Evolutionary conservation across 2,113 vertebrate genomes (phyloP), one percentile per base, ranked within the genome.

Genomic region (Sceloporus undulatus): DNA sequence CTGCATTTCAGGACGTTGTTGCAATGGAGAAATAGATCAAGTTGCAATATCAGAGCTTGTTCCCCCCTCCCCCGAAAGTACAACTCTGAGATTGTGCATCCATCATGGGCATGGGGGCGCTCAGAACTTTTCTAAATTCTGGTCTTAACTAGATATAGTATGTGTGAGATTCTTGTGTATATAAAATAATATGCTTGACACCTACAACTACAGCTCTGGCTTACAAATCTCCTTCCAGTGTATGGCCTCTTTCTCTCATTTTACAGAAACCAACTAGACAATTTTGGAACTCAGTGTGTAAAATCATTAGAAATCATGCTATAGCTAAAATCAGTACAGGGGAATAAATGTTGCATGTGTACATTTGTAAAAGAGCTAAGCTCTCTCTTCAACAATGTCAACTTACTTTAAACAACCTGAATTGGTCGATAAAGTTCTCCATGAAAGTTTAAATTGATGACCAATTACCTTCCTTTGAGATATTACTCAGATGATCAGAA

Each of bases 371-470:
- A 71, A 83, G 48, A 73, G 85, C 75, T 23, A 68, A 84, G 42
- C 4, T 1, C 0, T 88, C 70, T 83, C 65, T 89, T 70, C n/a
- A 84, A 88, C 88, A 89, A n/a, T n/a, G 6, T 78, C 21, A 71
- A 0, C 8, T 79, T 90, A 2, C 4, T 89, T 82, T 85, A 78
- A 85, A 88, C 23, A 89, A 84, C 19, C 38, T 88, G 21, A 84
- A 79, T 19, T 73, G 19, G n/a, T 91, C 23, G 27, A 77, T 89
- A 87, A 83, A 34, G 23, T 90, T 90, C 19, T 70, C 42, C 10
- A 6, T 83, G 2, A 62, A 89, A 85, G 82, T 87, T 91, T 74
- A 92, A 93, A 54, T 0, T 77, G 40, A 85, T 38, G 25, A 10
- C 23, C 16, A 77, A 23, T 77, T 87, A 59, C 29, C 5, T 80